A percentile compares a stretch with the other conserved stretches of the same genome.
These are phyloP conservation scores for Styela clava DNA, from an alignment of 23 tunicate species.

Conservation along the genomic window DNA sequence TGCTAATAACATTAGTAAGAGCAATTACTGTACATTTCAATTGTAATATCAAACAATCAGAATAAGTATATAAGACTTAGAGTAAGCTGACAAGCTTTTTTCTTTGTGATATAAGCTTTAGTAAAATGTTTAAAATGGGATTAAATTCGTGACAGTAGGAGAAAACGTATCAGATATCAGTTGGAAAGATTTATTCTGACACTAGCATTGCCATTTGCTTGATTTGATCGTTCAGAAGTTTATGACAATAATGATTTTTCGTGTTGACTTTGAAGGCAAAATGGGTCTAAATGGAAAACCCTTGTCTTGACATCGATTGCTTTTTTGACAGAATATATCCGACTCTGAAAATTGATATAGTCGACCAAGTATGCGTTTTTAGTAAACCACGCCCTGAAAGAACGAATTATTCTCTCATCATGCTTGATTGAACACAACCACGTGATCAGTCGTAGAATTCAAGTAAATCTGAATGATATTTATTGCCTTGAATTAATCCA, in stretches of 20 bases:
- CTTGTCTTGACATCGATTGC: conserved; percentile 31
- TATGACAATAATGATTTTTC: conserved; percentile 11
- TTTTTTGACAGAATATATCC: conserved; percentile 17
- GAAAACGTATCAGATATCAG: not conserved
- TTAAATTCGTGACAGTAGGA: not conserved
- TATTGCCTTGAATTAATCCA: not conserved
- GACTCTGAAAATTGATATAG: not conserved
- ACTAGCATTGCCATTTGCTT: conserved; percentile 12
- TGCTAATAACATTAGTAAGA: too few relatives aligned
- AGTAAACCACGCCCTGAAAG: too few relatives aligned
- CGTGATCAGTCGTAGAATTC: not conserved
- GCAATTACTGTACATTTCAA: too few relatives aligned
- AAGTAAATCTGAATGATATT: not conserved
- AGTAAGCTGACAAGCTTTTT: too few relatives aligned
- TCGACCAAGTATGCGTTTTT: too few relatives aligned
- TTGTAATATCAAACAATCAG: too few relatives aligned
- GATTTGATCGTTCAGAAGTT: conserved; percentile 8
- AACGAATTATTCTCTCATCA: not conserved
- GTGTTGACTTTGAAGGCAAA: conserved; percentile 1
- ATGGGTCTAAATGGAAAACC: conserved; percentile 28
- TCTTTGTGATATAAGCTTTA: too few relatives aligned
- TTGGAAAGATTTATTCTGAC: not conserved
- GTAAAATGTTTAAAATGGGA: too few relatives aligned
- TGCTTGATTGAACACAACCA: not conserved
- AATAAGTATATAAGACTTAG: too few relatives aligned